Conservation (phyloP, 35 echinoderm and acorn worm species). For the Apostichopus parvimensis region DNA sequence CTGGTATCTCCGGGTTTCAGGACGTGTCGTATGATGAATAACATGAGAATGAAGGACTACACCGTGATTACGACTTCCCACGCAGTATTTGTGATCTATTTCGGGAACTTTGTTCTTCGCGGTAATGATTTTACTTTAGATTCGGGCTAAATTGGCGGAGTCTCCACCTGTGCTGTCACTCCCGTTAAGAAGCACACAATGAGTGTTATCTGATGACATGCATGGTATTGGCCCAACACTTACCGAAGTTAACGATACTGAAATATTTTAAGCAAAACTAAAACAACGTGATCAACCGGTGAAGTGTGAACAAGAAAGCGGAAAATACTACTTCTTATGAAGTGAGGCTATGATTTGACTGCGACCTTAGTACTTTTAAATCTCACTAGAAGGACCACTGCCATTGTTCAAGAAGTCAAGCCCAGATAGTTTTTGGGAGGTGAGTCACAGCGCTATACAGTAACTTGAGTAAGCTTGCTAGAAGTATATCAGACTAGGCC, state of each 20-base stretch:
- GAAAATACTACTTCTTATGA: no score
- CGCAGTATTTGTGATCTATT: conserved; percentile 9
- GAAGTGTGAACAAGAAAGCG: no score
- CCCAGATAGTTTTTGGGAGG: no score
- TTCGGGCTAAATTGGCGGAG: conserved; percentile 4
- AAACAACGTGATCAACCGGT: no score
- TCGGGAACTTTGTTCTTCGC: conserved; percentile 1
- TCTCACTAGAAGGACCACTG: no score
- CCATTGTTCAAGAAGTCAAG: no score
- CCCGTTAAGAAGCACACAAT: neutral
- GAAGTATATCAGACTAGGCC: no score
- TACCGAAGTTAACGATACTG: neutral
- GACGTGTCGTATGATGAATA: neutral
- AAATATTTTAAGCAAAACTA: no score
- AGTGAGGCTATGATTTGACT: no score
- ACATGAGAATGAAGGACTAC: neutral
- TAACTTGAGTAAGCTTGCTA: no score
- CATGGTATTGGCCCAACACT: neutral
- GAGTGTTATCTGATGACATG: neutral
- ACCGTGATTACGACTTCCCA: conserved; percentile 2
- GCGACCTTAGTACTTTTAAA: no score
- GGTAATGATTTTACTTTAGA: neutral
- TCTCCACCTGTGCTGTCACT: conserved; percentile 3
- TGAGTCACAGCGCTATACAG: no score
- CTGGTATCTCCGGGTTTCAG: conserved; percentile 20